Conservation (phyloP, 35 echinoderm and acorn worm genomes). For the Anneissia japonica region DNA sequence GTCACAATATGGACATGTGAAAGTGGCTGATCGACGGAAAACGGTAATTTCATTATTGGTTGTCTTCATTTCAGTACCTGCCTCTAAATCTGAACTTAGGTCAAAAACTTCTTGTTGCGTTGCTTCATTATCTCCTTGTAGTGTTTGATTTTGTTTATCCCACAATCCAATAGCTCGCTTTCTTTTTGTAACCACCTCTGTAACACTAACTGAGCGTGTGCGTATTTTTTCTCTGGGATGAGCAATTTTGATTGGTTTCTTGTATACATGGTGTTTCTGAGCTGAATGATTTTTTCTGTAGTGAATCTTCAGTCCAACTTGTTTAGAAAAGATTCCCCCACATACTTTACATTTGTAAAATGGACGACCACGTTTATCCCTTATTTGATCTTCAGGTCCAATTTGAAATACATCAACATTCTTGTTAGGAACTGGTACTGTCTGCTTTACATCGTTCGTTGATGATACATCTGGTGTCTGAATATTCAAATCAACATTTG, state of each 20-base stretch:
- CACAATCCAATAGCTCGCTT: not conserved
- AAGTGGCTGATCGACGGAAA: not conserved
- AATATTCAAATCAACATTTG: not conserved
- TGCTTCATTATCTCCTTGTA: too few species aligned
- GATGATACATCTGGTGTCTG: not conserved
- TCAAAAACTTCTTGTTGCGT: too few species aligned
- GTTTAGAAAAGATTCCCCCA: not conserved
- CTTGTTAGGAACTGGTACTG: not conserved
- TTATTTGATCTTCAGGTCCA: not conserved
- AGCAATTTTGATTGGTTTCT: not conserved
- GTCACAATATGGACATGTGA: not conserved
- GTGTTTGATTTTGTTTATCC: not conserved
- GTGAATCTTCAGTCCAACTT: not conserved
- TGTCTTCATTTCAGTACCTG: too few species aligned
- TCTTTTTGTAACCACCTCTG: not conserved
- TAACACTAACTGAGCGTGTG: not conserved
- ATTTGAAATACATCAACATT: not conserved
- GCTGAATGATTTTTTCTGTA: not conserved
- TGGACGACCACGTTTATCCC: not conserved
- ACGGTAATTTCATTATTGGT: too few species aligned
- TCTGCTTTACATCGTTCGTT: not conserved
- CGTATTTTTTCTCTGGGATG: not conserved
- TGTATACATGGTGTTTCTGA: not conserved
- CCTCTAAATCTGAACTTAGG: too few species aligned
- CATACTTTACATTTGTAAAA: not conserved